Percentiles rank a stretch among this genome's conserved stretches.
Conservation (phyloP, 1,140 invertebrate species). For the Atopsyche davidsoni region DNA sequence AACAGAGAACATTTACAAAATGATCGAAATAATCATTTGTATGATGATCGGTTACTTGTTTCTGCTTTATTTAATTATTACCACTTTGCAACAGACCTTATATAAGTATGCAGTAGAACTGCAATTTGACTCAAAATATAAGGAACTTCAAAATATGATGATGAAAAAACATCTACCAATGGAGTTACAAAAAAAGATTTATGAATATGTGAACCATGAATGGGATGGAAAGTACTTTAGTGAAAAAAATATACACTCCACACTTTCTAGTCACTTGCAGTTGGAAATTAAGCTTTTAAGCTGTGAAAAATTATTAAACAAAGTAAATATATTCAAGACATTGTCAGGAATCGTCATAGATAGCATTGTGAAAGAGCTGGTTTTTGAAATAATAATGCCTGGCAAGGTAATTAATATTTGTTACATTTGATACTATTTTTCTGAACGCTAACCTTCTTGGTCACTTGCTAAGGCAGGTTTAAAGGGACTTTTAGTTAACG, state of each 20-base stretch:
- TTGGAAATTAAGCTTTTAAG: conserved; percentile 14
- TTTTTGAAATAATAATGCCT: conserved; percentile 11
- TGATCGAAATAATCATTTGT: conserved; percentile 1
- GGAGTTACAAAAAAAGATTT: conserved; percentile 9
- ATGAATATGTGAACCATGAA: conserved; percentile 11
- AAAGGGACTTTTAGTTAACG: too few species aligned
- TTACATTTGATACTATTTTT: too few species aligned
- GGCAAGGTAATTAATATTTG: conserved; percentile 5
- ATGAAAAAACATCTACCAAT: conserved; percentile 3
- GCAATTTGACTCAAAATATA: conserved; percentile 6
- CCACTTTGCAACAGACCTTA: neutral
- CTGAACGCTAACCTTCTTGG: too few species aligned
- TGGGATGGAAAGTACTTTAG: conserved; percentile 16
- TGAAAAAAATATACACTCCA: conserved; percentile 13
- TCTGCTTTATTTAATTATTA: conserved; percentile 1
- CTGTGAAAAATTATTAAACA: conserved; percentile 13
- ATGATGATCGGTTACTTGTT: conserved; percentile 9
- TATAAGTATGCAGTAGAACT: conserved; percentile 7
- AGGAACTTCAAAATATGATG: conserved; percentile 5
- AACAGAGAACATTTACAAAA: neutral
- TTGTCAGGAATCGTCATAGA: conserved; percentile 7
- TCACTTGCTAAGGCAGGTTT: too few species aligned
- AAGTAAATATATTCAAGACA: conserved; percentile 3
- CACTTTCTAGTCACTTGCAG: conserved; percentile 1
- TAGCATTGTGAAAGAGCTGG: conserved; percentile 8